These are phyloP conservation scores for Rambutsinella grinnellia DNA, from an alignment of 2,888 invertebrate species.

Conservation along the genomic window DNA sequence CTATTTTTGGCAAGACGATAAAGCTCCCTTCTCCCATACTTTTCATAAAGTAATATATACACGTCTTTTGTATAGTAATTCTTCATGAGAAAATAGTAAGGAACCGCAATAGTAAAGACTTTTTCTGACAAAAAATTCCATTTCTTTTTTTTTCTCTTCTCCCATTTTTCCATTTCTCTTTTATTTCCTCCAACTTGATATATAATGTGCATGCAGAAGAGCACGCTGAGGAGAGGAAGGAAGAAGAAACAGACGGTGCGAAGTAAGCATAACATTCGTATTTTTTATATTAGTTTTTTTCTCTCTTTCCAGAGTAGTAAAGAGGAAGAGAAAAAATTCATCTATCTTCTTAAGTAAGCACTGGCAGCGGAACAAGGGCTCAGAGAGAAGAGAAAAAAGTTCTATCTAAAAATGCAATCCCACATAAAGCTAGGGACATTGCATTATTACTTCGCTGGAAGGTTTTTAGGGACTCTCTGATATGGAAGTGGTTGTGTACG, in stretches of 20 bases:
- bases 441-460: background rate
- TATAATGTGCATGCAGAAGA: slow-evolving; percentile 39
- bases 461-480: background rate
- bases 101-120: slow-evolving; percentile 18
- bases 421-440: slow-evolving; percentile 1
- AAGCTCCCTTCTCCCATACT: background rate
- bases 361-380: background rate
- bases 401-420: background rate
- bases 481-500: slow-evolving; percentile 16
- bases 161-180: slow-evolving; percentile 43
- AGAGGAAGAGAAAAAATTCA: background rate
- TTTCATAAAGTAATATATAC: background rate
- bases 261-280: slow-evolving; percentile 26
- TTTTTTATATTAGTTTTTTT: slow-evolving; percentile 18
- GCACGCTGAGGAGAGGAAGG: slow-evolving; percentile 17
- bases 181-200: slow-evolving; percentile 8
- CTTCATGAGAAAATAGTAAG: background rate
- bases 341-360: background rate
- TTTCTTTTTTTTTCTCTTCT: slow-evolving; percentile 22
- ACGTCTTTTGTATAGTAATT: background rate
- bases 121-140: slow-evolving; percentile 39
- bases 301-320: background rate
- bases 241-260: slow-evolving; percentile 49
- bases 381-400: background rate
- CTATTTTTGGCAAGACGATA: background rate